Base-by-base conservation (phyloP, 2,797 vertebrate genomes). In the Vireo griseus region DNA sequence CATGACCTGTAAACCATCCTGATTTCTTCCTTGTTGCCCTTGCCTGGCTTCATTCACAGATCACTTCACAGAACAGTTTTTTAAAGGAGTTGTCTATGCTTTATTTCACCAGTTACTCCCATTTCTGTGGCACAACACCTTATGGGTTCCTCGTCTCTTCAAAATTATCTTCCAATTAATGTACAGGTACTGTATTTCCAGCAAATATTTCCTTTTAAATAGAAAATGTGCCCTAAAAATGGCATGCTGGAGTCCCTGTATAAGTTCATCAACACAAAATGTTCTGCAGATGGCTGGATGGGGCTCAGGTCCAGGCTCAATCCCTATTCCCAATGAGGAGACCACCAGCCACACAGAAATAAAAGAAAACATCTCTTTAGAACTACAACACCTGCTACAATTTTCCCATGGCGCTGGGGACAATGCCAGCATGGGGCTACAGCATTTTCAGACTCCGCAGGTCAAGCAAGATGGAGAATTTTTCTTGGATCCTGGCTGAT, bases 121-220 rank as follows among this genome's bases (percentile, higher is more conserved):
- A 3, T 45, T 79, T 44, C 51, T 35, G 47, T 40, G 65, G 40
- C 44, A 77, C 29, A 74, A 16, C 1, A 6, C 9, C 8, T 57
- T 39, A 44, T 0, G 0, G 29, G 6, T 37, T 83, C 10, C 42
- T 9, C 1, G 2, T 44, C n/a, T 61, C 35, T 68, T 78, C 45
- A 77, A 69, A 63, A 77, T 66, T 21, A 40, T 21, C 48, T 85
- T 55, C 42, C 77, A 85, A 25, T 63, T 52, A 81, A 71, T 48
- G 42, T 6, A 66, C 5, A 33, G 19, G 19, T 52, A 62, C 20
- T 48, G 20, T 48, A 57, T 52, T 82, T 68, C 68, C 29, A 83
- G 39, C 14, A 62, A 68, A 6, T 31, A 44, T 39, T 83, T 67
- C 62, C 28, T 87, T 93, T 76, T 28, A 59, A 20, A 29, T 37